phyloP scores from a whole-genome alignment of 2,797 vertebrate species.

The Synaphobranchus kaupii region DNA sequence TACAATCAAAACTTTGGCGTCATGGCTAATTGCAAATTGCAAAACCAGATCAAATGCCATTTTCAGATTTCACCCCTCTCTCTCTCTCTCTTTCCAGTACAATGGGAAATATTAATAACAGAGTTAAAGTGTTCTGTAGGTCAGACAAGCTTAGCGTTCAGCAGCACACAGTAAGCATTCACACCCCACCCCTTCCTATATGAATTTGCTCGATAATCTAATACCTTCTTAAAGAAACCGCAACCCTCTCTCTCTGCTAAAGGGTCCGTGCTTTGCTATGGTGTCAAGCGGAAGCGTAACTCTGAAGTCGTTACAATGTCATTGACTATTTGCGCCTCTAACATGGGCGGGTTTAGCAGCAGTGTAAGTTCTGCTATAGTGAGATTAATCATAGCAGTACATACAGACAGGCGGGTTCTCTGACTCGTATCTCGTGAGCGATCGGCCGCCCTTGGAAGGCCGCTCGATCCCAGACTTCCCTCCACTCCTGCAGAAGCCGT shows the following conservation, averaged over 20 bases:
- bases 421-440: not conserved
- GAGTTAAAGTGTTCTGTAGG: not conserved
- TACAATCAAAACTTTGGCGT: not conserved
- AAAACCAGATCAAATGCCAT: conserved; percentile 10
- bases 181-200: not conserved
- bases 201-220: not conserved
- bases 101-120: conserved; percentile 26
- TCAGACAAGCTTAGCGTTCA: not conserved
- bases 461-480: not conserved
- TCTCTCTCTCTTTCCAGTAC: conserved; percentile 11
- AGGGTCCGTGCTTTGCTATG: not conserved
- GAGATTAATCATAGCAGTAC: not conserved
- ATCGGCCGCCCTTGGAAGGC: not conserved
- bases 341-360: not conserved
- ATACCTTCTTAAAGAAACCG: not conserved
- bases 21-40: conserved; percentile 10
- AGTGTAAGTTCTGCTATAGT: not conserved
- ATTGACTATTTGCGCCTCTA: not conserved
- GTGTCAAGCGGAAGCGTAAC: not conserved
- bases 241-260: not conserved
- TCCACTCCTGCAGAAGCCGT: not conserved
- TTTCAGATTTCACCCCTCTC: conserved; percentile 30
- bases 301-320: not conserved
- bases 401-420: not conserved
- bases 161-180: not conserved